A percentile compares a stretch with the other conserved stretches of the same genome.
Evolutionary conservation across 1,140 invertebrate genomes (phyloP).

Genomic region (Drosophila setifemur): DNA sequence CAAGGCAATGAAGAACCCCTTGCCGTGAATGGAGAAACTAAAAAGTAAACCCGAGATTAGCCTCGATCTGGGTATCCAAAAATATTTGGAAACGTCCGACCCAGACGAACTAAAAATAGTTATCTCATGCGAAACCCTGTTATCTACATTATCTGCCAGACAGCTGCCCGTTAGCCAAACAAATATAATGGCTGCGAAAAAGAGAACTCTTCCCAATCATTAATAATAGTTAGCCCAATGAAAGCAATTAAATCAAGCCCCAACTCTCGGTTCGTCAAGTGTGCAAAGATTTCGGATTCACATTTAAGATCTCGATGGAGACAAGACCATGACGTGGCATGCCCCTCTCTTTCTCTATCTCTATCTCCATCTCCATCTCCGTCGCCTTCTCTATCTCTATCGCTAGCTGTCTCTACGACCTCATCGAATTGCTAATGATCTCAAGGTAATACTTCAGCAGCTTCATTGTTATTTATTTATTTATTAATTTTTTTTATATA

Average conservation of each 20-base stretch:
- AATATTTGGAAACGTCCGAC: conserved; percentile 7
- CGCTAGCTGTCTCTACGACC: conserved; percentile 21
- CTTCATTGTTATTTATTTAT: conserved; percentile 47
- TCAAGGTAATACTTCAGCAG: conserved; percentile 45
- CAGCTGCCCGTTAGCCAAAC: conserved; percentile 15
- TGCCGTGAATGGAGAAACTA: neutral
- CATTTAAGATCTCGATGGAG: conserved; percentile 10
- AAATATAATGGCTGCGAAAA: conserved; percentile 1
- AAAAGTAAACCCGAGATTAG: neutral
- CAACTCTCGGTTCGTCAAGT: neutral
- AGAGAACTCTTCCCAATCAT: conserved; percentile 18
- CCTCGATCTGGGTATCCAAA: conserved; percentile 6
- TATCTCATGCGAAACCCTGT: conserved; percentile 14
- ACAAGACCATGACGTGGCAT: conserved; percentile 19
- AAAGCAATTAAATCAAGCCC: conserved; percentile 68
- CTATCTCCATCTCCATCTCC: neutral
- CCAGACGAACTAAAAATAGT: conserved; percentile 32
- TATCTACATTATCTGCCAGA: conserved; percentile 34
- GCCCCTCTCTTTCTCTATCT: neutral
- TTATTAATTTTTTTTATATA: conserved; percentile 20
- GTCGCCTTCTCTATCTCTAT: conserved; percentile 4
- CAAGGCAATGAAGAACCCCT: neutral
- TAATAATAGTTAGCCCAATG: conserved; percentile 66
- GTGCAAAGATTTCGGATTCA: conserved; percentile 4
- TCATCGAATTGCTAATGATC: conserved; percentile 43